phyloP scores from a whole-genome alignment of 2,888 invertebrate species.

The Latheticus oryzae region DNA sequence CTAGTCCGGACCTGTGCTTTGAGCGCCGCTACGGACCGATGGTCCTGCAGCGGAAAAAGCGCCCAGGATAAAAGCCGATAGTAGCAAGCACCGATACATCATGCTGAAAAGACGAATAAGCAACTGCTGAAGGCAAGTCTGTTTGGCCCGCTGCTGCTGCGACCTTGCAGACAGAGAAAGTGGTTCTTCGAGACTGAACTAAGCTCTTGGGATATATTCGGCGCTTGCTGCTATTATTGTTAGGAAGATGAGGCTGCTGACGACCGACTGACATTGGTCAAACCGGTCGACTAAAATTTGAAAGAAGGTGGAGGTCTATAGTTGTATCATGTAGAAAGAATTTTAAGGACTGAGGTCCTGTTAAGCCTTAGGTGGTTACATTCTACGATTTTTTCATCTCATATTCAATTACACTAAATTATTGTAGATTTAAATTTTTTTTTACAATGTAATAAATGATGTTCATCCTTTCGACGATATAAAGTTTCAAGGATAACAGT shows the following conservation, averaged over 20 bases:
- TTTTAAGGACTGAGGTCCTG: too few species aligned
- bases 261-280: slow-evolving; percentile 8
- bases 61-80: slow-evolving; percentile 46
- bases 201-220: slow-evolving; percentile 15
- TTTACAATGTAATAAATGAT: too few species aligned
- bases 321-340: too few species aligned
- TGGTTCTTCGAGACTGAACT: slow-evolving; percentile 30
- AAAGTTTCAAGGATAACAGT: slow-evolving; percentile 17
- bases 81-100: slow-evolving; percentile 45
- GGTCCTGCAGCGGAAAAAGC: slow-evolving; percentile 51
- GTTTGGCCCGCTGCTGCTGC: slow-evolving; percentile 45
- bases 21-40: slow-evolving; percentile 44
- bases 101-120: slow-evolving; percentile 24
- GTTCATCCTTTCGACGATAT: slow-evolving; percentile 10
- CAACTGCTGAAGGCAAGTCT: slow-evolving; percentile 44
- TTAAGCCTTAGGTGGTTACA: too few species aligned
- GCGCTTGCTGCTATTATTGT: slow-evolving; percentile 2
- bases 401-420: too few species aligned
- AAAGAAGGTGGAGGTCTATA: not conserved
- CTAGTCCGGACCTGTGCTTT: slow-evolving; percentile 31
- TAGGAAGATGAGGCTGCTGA: slow-evolving; percentile 5
- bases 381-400: too few species aligned
- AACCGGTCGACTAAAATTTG: not conserved
- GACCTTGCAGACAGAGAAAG: slow-evolving; percentile 45
- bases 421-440: too few species aligned